Conservation (phyloP, 1,140 invertebrate species). For the Drosophila paulistorum region DNA sequence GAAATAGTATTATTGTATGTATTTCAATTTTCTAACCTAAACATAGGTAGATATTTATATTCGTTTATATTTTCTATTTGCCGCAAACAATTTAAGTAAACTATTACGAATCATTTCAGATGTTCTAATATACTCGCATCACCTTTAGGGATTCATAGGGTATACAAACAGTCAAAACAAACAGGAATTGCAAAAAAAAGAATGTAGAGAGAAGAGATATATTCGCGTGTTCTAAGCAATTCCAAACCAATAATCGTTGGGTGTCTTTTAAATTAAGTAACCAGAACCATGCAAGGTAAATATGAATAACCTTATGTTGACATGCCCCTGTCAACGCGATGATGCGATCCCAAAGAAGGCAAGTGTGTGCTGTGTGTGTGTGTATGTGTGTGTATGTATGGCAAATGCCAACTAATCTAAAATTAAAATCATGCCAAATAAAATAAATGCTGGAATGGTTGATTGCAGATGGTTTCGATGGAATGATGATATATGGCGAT, state of each 20-base stretch:
- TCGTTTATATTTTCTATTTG: too few relatives aligned
- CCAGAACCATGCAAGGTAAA: slow-evolving; percentile 70
- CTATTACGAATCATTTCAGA: not conserved
- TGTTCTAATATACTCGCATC: not conserved
- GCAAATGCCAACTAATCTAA: slow-evolving; percentile 64
- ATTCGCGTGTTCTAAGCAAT: slow-evolving; percentile 78
- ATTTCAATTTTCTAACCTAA: too few relatives aligned
- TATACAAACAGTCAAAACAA: slow-evolving; percentile 15
- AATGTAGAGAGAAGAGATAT: slow-evolving; percentile 43
- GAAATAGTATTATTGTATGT: too few relatives aligned
- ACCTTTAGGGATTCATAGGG: not conserved
- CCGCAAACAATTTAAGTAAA: too few relatives aligned
- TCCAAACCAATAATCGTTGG: slow-evolving; percentile 77
- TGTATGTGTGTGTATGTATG: slow-evolving; percentile 30
- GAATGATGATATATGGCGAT: slow-evolving; percentile 55
- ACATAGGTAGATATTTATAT: too few relatives aligned
- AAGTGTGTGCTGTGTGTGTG: slow-evolving; percentile 19
- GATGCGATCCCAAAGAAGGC: slow-evolving; percentile 5
- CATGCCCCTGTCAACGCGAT: slow-evolving; percentile 47
- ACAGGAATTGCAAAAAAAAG: slow-evolving; percentile 22
- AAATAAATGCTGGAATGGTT: slow-evolving; percentile 43
- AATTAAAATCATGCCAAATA: slow-evolving; percentile 70
- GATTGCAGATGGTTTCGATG: slow-evolving; percentile 21
- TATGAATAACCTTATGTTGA: slow-evolving; percentile 60
- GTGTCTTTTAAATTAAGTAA: slow-evolving; percentile 81